Evolutionary conservation across 2,113 vertebrate species (phyloP).

Genomic region (Crypturellus undulatus): DNA sequence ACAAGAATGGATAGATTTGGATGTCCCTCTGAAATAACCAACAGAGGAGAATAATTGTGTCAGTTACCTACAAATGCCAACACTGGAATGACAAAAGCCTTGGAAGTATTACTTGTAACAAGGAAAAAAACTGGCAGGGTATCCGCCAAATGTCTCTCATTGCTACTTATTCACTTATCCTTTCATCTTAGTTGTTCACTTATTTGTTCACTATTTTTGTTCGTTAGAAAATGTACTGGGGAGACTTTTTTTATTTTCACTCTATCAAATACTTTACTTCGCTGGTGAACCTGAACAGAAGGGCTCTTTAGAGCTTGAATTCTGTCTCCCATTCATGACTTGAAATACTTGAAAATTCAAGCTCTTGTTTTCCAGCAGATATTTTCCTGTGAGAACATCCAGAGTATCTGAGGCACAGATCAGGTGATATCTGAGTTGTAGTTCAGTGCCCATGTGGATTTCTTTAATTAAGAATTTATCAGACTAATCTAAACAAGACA

Average conservation of each 20-base stretch:
- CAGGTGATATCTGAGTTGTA: background rate
- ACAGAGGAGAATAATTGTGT: background rate
- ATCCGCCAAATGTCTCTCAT: background rate
- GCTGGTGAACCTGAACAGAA: background rate
- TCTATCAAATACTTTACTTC: background rate
- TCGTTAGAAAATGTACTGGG: background rate
- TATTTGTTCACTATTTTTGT: background rate
- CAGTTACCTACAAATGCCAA: background rate
- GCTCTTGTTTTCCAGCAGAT: background rate
- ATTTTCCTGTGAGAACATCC: background rate
- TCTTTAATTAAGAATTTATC: background rate
- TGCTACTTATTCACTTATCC: background rate
- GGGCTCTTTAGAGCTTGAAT: background rate
- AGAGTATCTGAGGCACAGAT: background rate
- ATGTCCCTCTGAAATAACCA: background rate
- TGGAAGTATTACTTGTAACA: background rate
- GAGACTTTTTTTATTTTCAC: background rate
- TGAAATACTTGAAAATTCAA: background rate
- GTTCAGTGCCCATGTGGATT: background rate
- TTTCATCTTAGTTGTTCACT: background rate
- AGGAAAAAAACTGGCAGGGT: rapidly evolving
- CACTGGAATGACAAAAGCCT: background rate
- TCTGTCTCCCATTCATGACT: background rate
- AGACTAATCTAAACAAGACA: background rate
- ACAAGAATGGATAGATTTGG: background rate